Base-by-base conservation (phyloP, 2,113 vertebrate species). In the Cyanistes caeruleus region DNA sequence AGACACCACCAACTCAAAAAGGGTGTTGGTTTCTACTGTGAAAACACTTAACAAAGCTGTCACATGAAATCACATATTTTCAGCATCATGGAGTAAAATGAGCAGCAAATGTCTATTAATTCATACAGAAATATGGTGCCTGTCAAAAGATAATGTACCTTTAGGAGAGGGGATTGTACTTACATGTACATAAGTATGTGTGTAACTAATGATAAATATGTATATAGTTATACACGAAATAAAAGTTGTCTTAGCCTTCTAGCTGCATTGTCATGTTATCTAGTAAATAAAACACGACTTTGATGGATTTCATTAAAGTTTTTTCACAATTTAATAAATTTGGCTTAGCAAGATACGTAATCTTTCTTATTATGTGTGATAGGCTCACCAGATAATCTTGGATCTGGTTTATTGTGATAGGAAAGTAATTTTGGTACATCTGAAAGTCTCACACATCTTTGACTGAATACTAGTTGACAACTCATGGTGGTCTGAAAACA, bases 1-100 rank as follows among this genome's bases (percentile, higher is more conserved):
- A 83, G 72, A 67, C n/a, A 84, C 10, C 59, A 56, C 16, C 59
- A 80, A 63, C 69, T 46, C 44, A 56, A 51, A 48, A 78, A 76
- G n/a, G 12, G 19, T 24, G 52, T 59, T 74, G 56, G 43, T 68
- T 2, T 2, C 49, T 76, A 11, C 62, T 83, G 46, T 77, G 86
- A 56, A 90, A 80, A 58, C 49, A 21, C 35, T 92, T 65, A 76
- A 39, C 58, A 56, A 64, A 92, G 31, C 58, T 86, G 41, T 86
- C 89, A 73, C 31, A 18, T 69, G 59, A 83, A 80, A 88, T 55
- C 0, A 0, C 9, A 0, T 63, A 2, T 64, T 92, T 94, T 77
- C 68, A 73, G n/a, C 79, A 90, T 21, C 56, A 18, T 6, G 4
- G 53, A 76, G 10, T 80, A 52, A 84, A 92, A 88, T 14, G 15